Evolutionary conservation across 2,888 invertebrate species (phyloP).

Genomic region (Lasioglossum figueresi): DNA sequence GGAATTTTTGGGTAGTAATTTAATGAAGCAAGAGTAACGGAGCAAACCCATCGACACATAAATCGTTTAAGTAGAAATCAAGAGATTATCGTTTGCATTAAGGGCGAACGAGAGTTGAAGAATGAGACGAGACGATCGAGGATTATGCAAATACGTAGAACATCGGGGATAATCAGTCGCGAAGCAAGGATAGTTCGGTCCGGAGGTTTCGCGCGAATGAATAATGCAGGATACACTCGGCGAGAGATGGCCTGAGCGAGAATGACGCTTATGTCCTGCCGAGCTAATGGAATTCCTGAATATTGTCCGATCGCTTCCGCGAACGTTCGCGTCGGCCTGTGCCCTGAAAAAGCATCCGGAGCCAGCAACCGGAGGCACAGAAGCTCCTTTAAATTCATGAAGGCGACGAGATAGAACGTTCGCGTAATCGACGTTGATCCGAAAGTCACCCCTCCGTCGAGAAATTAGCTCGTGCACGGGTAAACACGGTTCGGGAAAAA

Average conservation of each 20-base stretch:
- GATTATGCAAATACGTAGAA: slow-evolving; percentile 41
- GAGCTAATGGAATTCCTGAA: slow-evolving; percentile 49
- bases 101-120: neutral
- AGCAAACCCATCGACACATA: too few relatives aligned
- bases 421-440: neutral
- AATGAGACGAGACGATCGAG: neutral
- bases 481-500: neutral
- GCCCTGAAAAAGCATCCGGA: neutral
- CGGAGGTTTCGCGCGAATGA: slow-evolving; percentile 24
- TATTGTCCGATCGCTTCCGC: slow-evolving; percentile 8
- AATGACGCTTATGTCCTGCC: slow-evolving; percentile 7
- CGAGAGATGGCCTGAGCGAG: slow-evolving; percentile 5
- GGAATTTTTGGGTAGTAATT: neutral
- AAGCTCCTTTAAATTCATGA: neutral
- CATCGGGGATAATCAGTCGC: slow-evolving; percentile 40
- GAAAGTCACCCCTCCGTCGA: neutral
- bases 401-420: neutral
- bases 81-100: neutral
- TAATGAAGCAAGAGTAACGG: too few relatives aligned
- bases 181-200: neutral
- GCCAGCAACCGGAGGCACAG: too few relatives aligned
- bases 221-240: slow-evolving; percentile 35
- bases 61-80: neutral
- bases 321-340: neutral
- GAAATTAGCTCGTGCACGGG: neutral